phyloP scores from a whole-genome alignment of 2,797 vertebrate species.

The Characodon lateralis region DNA sequence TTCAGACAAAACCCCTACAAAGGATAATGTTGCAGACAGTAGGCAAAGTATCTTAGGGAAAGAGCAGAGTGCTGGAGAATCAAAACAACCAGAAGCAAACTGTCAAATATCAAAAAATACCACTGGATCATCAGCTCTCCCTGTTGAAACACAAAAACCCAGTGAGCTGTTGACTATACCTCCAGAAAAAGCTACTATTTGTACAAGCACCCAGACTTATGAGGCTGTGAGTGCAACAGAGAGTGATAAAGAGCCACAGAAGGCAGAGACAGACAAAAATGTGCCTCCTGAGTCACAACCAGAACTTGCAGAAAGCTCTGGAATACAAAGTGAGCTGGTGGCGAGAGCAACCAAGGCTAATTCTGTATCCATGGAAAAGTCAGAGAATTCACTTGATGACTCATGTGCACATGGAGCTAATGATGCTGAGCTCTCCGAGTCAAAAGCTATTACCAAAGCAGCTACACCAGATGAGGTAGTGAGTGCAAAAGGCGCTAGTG shows the following conservation, averaged over 20 bases:
- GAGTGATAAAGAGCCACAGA: constrained; percentile 30
- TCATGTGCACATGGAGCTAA: constrained; percentile 63
- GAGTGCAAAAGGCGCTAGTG: constrained; percentile 35
- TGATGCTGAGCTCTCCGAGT: constrained; percentile 35
- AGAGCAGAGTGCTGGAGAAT: constrained; percentile 20
- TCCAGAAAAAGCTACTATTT: constrained; percentile 30
- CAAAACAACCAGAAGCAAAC: constrained; percentile 10
- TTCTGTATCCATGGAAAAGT: constrained; percentile 64
- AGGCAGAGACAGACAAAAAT: constrained; percentile 18
- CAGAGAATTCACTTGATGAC: constrained; percentile 55
- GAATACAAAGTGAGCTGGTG: constrained; percentile 29
- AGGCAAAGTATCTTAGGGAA: constrained; percentile 15
- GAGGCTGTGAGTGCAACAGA: constrained; percentile 24
- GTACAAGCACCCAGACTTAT: constrained; percentile 31
- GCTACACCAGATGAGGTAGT: constrained; percentile 24
- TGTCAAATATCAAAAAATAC: constrained; percentile 12
- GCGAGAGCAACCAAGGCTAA: constrained; percentile 30
- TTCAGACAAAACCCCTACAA: constrained; percentile 29
- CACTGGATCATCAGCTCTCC: constrained; percentile 4
- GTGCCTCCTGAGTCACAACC: constrained; percentile 29
- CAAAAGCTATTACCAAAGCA: constrained; percentile 40
- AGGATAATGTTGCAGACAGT: constrained; percentile 9
- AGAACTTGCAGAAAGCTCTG: constrained; percentile 36
- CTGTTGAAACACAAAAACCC: constrained; percentile 18
- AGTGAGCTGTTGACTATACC: background rate